Evolutionary conservation across 2,113 vertebrate species (phyloP), one percentile per base, ranked within the genome.

Genomic region (Elephas maximus): DNA sequence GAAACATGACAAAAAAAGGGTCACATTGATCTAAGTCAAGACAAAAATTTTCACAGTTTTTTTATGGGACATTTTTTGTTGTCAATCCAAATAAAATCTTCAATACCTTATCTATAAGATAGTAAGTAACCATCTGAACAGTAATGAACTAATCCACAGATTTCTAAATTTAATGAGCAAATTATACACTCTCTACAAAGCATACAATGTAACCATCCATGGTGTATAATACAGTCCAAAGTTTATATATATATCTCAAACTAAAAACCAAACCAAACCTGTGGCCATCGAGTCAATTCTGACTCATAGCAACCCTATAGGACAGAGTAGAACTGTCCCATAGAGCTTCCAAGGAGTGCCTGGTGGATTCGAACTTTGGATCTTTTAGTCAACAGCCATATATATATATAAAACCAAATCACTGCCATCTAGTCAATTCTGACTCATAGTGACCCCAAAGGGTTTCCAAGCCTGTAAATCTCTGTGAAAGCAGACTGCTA

Each of bases 1-100:
- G 57, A 95, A 94, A 88, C 23, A 93, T 37, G 44, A 90, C 88
- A 45, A 33, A 93, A 77, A 79, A 44, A 84, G 53, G 26, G 24
- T 21, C 18, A 67, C 26, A 53, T 18, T 78, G 77, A 90, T 65
- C 21, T 83, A 88, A 92, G 15, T 71, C 48, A 77, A 76, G 45
- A 33, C 26, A 79, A 18, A 95, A 88, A 62, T 12, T 92, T 74
- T n/a, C 30, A 41, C 0, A 79, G 77, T 3, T 89, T 6, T 79
- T 88, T 93, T 51, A 41, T 79, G 57, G 24, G 26, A 37, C 1
- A 10, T 84, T 90, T 7, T n/a, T 86, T 87, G 53, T 28, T 89
- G n/a, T 74, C 11, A 87, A 28, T 90, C 95, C n/a, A 71, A 8
- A 12, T 18, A 77, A 65, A 57, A 85, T 28, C 30, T 85, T 26